These are phyloP conservation scores for Cossypha dichroa DNA, from an alignment of 2,797 vertebrate species.

Conservation along the genomic window DNA sequence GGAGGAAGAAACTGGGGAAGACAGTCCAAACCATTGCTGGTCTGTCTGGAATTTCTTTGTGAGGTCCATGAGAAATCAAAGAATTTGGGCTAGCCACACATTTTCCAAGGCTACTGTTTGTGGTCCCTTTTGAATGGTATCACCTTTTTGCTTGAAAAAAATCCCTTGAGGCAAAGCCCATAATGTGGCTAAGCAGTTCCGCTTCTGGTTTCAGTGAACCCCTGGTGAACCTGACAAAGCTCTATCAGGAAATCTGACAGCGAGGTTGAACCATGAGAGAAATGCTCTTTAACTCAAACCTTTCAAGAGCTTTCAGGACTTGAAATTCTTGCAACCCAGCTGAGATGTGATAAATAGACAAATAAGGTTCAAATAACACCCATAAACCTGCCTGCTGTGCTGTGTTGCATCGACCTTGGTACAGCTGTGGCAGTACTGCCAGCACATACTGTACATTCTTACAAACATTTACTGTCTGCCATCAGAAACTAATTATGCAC, in stretches of 20 bases:
- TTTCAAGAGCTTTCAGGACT: background rate
- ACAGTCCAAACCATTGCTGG: background rate
- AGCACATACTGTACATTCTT: background rate
- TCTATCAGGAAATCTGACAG: background rate
- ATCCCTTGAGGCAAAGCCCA: background rate
- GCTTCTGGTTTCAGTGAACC: background rate
- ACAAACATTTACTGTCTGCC: background rate
- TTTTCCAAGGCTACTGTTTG: background rate
- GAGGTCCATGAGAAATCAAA: background rate
- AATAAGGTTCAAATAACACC: accelerated
- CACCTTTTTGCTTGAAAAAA: background rate
- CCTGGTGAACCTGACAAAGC: background rate
- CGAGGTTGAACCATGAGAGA: background rate
- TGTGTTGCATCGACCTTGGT: background rate
- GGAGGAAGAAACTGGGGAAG: background rate
- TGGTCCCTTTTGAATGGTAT: background rate
- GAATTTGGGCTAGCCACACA: background rate
- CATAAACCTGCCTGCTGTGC: background rate
- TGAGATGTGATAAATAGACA: background rate
- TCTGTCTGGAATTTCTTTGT: background rate
- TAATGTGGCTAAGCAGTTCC: background rate
- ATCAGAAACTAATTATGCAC: background rate
- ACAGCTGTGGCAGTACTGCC: background rate
- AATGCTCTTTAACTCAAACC: background rate
- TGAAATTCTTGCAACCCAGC: background rate